Percentiles rank a stretch among this genome's conserved stretches.
Conservation (phyloP, 2,888 invertebrate genomes). For the Leptogaster cylindrica region DNA sequence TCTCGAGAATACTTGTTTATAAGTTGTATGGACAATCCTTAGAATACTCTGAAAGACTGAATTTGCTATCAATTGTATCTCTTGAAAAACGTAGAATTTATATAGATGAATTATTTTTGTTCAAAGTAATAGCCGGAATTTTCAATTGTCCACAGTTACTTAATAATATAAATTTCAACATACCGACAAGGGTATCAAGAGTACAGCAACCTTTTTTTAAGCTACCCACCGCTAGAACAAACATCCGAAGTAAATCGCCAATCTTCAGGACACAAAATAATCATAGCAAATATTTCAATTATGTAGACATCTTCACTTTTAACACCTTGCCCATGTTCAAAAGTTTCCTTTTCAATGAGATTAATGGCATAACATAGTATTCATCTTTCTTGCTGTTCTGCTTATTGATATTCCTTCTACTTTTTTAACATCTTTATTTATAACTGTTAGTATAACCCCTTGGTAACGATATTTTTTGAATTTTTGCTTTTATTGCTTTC, state of each 20-base stretch:
- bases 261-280: background rate
- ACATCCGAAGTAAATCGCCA: background rate
- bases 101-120: background rate
- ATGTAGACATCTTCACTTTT: background rate
- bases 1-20: background rate
- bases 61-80: no score
- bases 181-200: background rate
- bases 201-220: background rate
- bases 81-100: background rate
- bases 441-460: no score
- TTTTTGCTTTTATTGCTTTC: no score
- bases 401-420: no score
- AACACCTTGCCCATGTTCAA: background rate
- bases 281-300: background rate
- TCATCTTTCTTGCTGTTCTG: no score
- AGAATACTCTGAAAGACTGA: background rate
- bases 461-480: no score
- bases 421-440: no score
- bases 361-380: no score
- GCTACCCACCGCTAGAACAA: background rate
- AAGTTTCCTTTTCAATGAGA: no score
- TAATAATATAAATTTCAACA: background rate
- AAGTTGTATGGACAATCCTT: no score
- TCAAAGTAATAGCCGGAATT: background rate
- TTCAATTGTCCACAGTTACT: background rate